These are phyloP conservation scores for Sebastes iracundus DNA, from an alignment of 2,797 vertebrate genomes.

Conservation along the genomic window DNA sequence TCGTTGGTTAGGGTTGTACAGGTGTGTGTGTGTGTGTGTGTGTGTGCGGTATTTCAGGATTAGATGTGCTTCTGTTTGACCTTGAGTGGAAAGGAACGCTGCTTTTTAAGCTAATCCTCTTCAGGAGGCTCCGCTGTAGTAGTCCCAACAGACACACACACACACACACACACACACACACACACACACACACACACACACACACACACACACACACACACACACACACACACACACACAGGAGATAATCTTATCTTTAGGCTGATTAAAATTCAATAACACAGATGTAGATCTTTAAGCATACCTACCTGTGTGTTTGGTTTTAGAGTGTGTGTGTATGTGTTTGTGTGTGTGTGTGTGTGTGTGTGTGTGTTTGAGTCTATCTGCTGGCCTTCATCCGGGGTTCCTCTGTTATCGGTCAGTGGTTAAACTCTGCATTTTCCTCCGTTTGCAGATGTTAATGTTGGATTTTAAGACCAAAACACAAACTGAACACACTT, in stretches of 20 bases:
- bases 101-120: conserved; percentile 68
- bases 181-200: neutral
- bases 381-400: neutral
- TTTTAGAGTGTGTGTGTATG: neutral
- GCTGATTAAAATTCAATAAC: too few relatives aligned
- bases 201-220: neutral
- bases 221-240: conserved; percentile 1
- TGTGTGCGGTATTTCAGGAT: conserved; percentile 34
- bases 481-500: too few relatives aligned
- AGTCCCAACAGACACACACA: conserved; percentile 20
- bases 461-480: too few relatives aligned
- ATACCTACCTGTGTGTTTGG: too few relatives aligned
- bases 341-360: neutral
- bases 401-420: neutral
- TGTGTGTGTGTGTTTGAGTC: neutral
- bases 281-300: too few relatives aligned
- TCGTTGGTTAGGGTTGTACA: neutral
- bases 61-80: conserved; percentile 63
- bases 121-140: conserved; percentile 47
- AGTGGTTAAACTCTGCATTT: neutral
- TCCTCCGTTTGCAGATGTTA: neutral
- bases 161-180: neutral
- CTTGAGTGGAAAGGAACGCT: conserved; percentile 66
- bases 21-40: conserved; percentile 14
- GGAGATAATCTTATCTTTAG: too few relatives aligned